These are phyloP conservation scores for Suricata suricatta DNA, from an alignment of 2,113 vertebrate genomes.

Conservation along the genomic window DNA sequence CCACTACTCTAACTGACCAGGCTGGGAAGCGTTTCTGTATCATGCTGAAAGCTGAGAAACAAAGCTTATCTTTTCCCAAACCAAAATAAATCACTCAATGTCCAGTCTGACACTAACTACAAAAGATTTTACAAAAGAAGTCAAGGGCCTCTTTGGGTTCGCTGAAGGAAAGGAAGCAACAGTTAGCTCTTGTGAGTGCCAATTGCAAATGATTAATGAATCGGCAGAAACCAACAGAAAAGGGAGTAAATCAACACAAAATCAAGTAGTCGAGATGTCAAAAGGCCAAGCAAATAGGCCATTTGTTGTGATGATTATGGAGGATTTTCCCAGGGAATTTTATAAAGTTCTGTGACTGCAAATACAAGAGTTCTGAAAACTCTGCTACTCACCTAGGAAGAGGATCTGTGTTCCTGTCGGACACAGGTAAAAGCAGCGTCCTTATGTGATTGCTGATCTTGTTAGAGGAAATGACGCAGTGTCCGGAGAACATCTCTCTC, in stretches of 20 bases:
- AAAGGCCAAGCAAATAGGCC: not conserved
- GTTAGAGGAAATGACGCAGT: not conserved
- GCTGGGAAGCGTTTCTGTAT: conserved; percentile 31
- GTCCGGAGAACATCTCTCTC: not conserved
- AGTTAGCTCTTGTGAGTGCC: not conserved
- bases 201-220: conserved; percentile 66
- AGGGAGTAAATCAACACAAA: conserved; percentile 54
- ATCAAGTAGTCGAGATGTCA: not conserved
- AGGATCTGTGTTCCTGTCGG: not conserved
- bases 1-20: not conserved
- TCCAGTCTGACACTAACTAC: conserved; percentile 52
- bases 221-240: not conserved
- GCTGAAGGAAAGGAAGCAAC: conserved; percentile 3
- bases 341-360: not conserved
- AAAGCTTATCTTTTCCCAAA: conserved; percentile 54
- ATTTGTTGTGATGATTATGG: conserved; percentile 19
- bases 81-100: conserved; percentile 70
- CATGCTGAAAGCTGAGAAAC: not conserved
- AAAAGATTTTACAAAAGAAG: conserved; percentile 58
- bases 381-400: not conserved
- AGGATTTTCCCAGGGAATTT: conserved; percentile 16
- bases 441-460: not conserved
- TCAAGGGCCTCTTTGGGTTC: conserved; percentile 20
- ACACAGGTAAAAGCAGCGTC: not conserved
- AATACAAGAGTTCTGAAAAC: not conserved